A percentile compares a stretch with the other conserved stretches of the same genome.
Conservation (phyloP, 2,888 invertebrate genomes). For the Empis livida region DNA sequence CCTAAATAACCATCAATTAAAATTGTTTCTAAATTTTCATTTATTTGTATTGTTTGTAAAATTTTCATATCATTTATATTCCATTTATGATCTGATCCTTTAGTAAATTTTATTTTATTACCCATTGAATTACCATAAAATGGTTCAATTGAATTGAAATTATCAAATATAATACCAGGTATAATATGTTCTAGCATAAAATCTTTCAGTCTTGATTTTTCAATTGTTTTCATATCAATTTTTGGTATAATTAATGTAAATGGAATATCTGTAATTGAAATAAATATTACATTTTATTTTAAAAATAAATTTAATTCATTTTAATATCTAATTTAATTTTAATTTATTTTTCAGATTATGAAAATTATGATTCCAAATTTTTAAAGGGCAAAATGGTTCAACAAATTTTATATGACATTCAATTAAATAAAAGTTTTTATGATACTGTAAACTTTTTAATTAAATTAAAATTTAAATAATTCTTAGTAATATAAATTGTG, state of each 20-base stretch:
- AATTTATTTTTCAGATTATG: no score
- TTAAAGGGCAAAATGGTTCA: no score
- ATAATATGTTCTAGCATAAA: conserved; percentile 47
- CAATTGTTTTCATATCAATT: conserved; percentile 38
- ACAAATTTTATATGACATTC: no score
- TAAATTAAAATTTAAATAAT: no score
- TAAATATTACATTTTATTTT: no score
- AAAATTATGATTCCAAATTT: no score
- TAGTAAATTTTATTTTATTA: conserved; percentile 35
- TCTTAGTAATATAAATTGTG: no score
- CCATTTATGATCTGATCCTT: conserved; percentile 24
- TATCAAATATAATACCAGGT: conserved; percentile 41
- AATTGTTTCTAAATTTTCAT: conserved; percentile 33
- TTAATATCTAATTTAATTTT: no score
- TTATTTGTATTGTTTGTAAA: conserved; percentile 30
- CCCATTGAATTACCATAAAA: conserved; percentile 36
- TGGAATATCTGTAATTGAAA: conserved; percentile 40
- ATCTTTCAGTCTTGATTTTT: conserved; percentile 41
- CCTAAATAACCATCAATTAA: conserved; percentile 36
- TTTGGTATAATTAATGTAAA: conserved; percentile 47
- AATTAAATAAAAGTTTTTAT: no score
- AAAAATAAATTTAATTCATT: no score
- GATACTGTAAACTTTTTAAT: no score
- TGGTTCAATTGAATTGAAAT: conserved; percentile 32
- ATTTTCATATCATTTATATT: conserved; percentile 33